A percentile compares a stretch with the other conserved stretches of the same genome.
Evolutionary conservation across 1,140 invertebrate genomes (phyloP).

Genomic region (Hylyphantes graminicola): DNA sequence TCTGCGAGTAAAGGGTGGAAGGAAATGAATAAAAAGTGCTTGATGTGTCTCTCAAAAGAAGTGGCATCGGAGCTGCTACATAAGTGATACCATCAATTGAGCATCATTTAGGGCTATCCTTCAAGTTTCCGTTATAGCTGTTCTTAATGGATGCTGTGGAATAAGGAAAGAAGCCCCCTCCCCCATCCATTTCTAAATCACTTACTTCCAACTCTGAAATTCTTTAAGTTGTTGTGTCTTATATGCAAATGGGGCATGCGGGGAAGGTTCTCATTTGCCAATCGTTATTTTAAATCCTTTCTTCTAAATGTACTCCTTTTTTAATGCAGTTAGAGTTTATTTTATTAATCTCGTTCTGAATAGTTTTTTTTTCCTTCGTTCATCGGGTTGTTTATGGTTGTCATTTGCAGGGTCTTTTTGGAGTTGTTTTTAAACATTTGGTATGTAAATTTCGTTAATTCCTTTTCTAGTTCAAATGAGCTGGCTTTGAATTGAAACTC

Average conservation of each 20-base stretch:
- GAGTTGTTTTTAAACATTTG: neutral
- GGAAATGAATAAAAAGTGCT: too few relatives aligned
- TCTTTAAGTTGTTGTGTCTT: conserved; percentile 1
- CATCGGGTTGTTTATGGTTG: neutral
- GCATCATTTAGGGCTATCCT: conserved; percentile 33
- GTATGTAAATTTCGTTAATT: too few relatives aligned
- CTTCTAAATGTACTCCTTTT: too few relatives aligned
- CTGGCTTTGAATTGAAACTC: too few relatives aligned
- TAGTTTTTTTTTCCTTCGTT: too few relatives aligned
- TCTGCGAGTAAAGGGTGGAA: too few relatives aligned
- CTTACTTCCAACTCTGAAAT: neutral
- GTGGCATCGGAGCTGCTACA: conserved; percentile 33
- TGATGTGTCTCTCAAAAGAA: neutral
- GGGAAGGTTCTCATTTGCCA: conserved; percentile 10
- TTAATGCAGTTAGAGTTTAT: too few relatives aligned
- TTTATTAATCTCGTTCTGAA: too few relatives aligned
- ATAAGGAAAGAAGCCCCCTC: conserved; percentile 10
- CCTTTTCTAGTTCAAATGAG: too few relatives aligned
- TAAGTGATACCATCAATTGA: conserved; percentile 37
- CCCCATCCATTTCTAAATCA: conserved; percentile 10
- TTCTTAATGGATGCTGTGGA: conserved; percentile 25
- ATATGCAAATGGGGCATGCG: conserved; percentile 33
- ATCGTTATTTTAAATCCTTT: neutral
- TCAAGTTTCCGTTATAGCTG: conserved; percentile 42
- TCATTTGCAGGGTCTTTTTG: conserved; percentile 8